A percentile compares a stretch with the other conserved stretches of the same genome.
phyloP scores from a whole-genome alignment of 2,888 invertebrate genomes.

The Pheosia tremula region DNA sequence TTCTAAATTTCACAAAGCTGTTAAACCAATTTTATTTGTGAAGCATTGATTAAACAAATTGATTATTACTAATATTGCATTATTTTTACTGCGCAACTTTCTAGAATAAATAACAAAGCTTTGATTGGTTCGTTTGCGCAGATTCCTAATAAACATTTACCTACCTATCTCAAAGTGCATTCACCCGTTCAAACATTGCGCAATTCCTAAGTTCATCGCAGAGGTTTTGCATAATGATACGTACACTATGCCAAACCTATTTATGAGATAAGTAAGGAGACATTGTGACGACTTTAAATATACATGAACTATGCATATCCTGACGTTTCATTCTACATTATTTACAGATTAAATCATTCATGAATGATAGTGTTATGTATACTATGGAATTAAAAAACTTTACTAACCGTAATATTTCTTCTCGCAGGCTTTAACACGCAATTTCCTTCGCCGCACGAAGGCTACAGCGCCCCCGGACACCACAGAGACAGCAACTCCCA shows the following conservation, averaged over 20 bases:
- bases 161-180: slow-evolving; percentile 17
- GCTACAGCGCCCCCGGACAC: slow-evolving; percentile 64
- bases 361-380: slow-evolving; percentile 15
- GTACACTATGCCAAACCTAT: neutral
- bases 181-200: slow-evolving; percentile 23
- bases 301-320: neutral
- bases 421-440: slow-evolving; percentile 64
- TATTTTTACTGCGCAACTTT: neutral
- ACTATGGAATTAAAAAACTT: slow-evolving; percentile 4
- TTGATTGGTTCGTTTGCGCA: slow-evolving; percentile 3
- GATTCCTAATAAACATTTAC: slow-evolving; percentile 1
- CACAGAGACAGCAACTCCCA: slow-evolving; percentile 48
- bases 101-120: slow-evolving; percentile 4
- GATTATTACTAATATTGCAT: neutral
- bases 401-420: slow-evolving; percentile 33
- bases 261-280: slow-evolving; percentile 13
- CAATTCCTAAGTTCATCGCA: slow-evolving; percentile 23
- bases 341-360: slow-evolving; percentile 22
- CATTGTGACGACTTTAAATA: slow-evolving; percentile 22
- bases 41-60: neutral
- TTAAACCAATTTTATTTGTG: neutral
- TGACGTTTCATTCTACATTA: slow-evolving; percentile 29
- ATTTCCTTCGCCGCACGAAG: slow-evolving; percentile 75
- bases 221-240: slow-evolving; percentile 16
- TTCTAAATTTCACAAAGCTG: neutral